Percentiles rank a stretch among this genome's conserved stretches.
Conservation (phyloP, 2,113 vertebrate species). For the Gopherus flavomarginatus region DNA sequence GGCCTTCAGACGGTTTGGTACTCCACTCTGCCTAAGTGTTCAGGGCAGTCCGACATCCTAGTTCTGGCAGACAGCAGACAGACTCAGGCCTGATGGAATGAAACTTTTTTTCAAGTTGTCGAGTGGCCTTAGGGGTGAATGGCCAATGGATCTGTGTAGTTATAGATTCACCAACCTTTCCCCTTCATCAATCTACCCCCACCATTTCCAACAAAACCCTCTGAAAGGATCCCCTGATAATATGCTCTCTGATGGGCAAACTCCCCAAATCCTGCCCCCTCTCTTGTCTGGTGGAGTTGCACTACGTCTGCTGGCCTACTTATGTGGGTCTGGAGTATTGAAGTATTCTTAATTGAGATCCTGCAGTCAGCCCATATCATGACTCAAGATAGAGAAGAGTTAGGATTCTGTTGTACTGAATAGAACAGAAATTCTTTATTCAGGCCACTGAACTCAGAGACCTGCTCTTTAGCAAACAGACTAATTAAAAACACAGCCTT, state of each 20-base stretch:
- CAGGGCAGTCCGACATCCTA: no score
- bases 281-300: neutral
- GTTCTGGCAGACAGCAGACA: no score
- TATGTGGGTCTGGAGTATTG: neutral
- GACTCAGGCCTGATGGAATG: no score
- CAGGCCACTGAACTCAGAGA: neutral
- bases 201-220: neutral
- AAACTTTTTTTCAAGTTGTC: neutral
- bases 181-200: neutral
- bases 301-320: neutral
- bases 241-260: neutral
- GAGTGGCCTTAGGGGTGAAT: neutral
- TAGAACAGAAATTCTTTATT: neutral
- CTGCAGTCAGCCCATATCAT: neutral
- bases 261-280: neutral
- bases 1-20: no score
- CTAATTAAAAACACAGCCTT: neutral
- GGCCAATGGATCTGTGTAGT: neutral
- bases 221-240: neutral
- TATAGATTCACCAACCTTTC: neutral
- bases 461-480: neutral
- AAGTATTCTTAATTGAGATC: neutral
- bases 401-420: neutral
- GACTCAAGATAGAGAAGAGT: neutral
- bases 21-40: no score